These are phyloP conservation scores for Phylloscopus whistleri DNA, from an alignment of 2,113 vertebrate species.

Conservation along the genomic window DNA sequence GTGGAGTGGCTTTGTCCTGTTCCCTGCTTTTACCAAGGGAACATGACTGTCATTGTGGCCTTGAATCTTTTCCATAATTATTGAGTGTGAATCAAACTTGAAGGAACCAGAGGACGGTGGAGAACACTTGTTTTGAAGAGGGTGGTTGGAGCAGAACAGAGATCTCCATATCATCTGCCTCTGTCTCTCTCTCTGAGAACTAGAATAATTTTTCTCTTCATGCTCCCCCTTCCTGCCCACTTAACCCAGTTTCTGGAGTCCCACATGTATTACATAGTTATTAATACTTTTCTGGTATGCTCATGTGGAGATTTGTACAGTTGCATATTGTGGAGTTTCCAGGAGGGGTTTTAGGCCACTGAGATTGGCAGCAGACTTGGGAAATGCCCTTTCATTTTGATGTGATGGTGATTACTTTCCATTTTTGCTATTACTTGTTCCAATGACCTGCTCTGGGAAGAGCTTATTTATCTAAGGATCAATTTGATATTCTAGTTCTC, in stretches of 20 bases:
- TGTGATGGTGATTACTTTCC: background rate
- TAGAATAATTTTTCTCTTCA: background rate
- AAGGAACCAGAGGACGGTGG: background rate
- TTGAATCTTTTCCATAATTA: background rate
- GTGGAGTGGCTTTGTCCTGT: background rate
- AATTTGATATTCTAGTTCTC: background rate
- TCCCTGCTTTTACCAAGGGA: background rate
- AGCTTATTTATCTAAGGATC: background rate
- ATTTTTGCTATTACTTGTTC: background rate
- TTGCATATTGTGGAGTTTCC: background rate
- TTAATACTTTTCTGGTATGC: background rate
- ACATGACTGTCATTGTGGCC: accelerated
- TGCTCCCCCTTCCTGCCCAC: background rate
- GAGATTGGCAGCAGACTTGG: background rate
- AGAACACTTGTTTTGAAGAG: background rate
- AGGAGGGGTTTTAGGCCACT: background rate
- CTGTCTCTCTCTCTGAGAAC: background rate
- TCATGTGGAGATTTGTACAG: accelerated
- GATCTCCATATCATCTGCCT: background rate
- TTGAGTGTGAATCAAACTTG: background rate
- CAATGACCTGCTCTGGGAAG: background rate
- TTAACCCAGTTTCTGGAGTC: background rate
- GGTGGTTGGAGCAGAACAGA: background rate
- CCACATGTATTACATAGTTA: background rate
- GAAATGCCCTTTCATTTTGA: background rate